Evolutionary conservation across 2,797 vertebrate genomes (phyloP).

Genomic region (Clarias fuscus): DNA sequence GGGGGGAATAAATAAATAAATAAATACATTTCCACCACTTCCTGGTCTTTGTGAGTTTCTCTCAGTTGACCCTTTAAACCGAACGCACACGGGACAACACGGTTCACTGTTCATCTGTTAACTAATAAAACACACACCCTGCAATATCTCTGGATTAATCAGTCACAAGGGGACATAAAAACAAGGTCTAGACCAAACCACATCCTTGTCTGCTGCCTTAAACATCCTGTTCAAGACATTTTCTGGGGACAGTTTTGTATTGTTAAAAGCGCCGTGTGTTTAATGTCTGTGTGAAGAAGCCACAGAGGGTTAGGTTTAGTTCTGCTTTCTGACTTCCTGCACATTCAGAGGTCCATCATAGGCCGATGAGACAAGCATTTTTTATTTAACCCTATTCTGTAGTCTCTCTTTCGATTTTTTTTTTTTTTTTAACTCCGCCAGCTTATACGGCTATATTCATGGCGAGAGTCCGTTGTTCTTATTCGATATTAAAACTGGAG

Average conservation of each 20-base stretch:
- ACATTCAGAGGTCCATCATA: too few species aligned
- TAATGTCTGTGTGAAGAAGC: background rate
- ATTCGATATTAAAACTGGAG: too few species aligned
- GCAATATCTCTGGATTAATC: constrained; percentile 17
- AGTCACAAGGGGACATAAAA: constrained; percentile 9
- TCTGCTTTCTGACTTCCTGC: background rate
- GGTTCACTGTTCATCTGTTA: background rate
- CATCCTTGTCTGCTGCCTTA: constrained; percentile 21
- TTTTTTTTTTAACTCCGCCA: too few species aligned
- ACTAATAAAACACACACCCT: constrained; percentile 12
- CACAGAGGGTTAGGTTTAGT: background rate
- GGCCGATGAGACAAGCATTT: background rate
- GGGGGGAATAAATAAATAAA: too few species aligned
- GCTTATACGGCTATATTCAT: too few species aligned
- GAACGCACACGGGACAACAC: too few species aligned
- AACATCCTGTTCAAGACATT: constrained; percentile 26
- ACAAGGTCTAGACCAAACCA: background rate
- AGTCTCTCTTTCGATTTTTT: background rate
- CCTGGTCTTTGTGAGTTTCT: background rate
- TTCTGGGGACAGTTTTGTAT: background rate
- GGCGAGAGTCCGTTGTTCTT: too few species aligned
- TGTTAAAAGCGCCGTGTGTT: background rate
- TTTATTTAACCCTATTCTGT: constrained; percentile 24
- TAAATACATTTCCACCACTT: background rate
- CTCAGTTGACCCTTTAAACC: background rate